phyloP scores from a whole-genome alignment of 2,113 vertebrate genomes.

The Petromus typicus region DNA sequence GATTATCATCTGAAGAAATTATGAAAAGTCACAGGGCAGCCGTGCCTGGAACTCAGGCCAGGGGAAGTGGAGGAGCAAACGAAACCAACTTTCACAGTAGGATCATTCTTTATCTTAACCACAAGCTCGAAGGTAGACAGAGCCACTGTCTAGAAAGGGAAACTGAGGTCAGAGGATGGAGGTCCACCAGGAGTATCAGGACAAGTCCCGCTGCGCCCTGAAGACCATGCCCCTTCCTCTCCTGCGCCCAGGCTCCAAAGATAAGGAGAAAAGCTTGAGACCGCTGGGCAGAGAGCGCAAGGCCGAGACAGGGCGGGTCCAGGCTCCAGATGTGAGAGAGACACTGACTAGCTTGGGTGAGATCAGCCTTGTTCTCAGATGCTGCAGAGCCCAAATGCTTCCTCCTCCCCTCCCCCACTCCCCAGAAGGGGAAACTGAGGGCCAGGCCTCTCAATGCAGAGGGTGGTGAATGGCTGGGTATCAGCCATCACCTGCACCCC shows the following conservation, averaged over 20 bases:
- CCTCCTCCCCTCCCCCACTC: neutral
- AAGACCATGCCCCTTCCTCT: neutral
- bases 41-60: neutral
- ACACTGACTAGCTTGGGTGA: neutral
- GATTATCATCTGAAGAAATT: neutral
- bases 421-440: constrained; percentile 45
- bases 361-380: neutral
- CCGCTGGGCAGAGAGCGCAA: neutral
- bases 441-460: neutral
- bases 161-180: neutral
- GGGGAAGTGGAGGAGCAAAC: neutral
- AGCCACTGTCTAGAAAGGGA: neutral
- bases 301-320: neutral
- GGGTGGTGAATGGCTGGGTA: neutral
- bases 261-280: neutral
- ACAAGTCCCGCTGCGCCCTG: neutral
- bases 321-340: neutral
- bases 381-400: neutral
- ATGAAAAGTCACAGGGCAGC: neutral
- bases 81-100: constrained; percentile 17
- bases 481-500: neutral
- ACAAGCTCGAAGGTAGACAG: neutral
- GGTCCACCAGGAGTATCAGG: neutral
- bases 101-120: neutral
- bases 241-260: neutral